Evolutionary conservation across 2,888 invertebrate species (phyloP), one percentile per base, ranked within the genome.

Genomic region (Syritta pipiens): DNA sequence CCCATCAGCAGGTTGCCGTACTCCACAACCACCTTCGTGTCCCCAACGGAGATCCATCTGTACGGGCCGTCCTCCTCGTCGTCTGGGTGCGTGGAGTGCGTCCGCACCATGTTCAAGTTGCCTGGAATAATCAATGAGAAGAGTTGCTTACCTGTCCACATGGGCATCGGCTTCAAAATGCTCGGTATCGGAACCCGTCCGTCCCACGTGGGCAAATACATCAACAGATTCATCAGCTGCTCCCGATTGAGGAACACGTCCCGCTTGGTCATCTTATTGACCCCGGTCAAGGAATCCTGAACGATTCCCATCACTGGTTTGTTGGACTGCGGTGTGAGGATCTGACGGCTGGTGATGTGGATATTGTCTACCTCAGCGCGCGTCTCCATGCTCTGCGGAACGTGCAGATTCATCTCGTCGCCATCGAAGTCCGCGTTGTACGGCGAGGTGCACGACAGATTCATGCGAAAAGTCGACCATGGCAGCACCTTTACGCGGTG

Each of bases 191-290:
- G 98, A 92, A 99, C 95, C 90, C 97, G 96, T 17, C 98, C 98
- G 90, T 98, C 96, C 99, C 98, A 99, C 83, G 95, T 96, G 0
- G 98, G 98, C 85, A 99, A 92, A 86, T 96, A 96, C 98, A 99
- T 97, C 12, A 99, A 92, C 59, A 99, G 91, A 88, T 97, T 98
- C 98, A 98, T 98, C 90, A 99, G 95, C 88, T 98, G 96, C 85
- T 96, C 96, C 89, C 96, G 96, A 76, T 96, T 97, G 9, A 99
- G 92, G 86, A 98, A 99, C 0, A 98, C 96, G 88, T 99, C 98
- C 81, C 98, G 90, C 87, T 97, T 98, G 0, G 99, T 99, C 98
- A 99, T 98, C 51, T 91, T 98, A 97, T 81, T 98, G 90, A 6
- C 97, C 69, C 98, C 98, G 30, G 97, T 97, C 19, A 99, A 90